phyloP scores from a whole-genome alignment of 2,888 invertebrate genomes.

The Dasypolia templi region DNA sequence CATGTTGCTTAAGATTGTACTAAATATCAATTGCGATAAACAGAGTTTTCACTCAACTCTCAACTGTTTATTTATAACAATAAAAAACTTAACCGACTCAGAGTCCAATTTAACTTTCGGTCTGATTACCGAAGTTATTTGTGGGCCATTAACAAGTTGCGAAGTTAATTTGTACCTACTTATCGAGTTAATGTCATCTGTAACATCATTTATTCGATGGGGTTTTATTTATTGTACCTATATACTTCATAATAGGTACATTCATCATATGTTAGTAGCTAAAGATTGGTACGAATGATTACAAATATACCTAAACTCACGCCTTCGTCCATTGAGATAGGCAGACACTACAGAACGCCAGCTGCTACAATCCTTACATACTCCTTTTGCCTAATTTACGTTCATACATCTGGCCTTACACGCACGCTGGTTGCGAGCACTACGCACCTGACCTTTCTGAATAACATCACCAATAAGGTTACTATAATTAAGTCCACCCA shows the following conservation, averaged over 20 bases:
- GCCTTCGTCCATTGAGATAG: no score
- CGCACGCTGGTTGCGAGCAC: no score
- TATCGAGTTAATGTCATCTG: constrained; percentile 39
- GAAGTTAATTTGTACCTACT: constrained; percentile 51
- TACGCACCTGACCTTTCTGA: no score
- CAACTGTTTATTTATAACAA: constrained; percentile 51
- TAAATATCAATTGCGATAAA: constrained; percentile 9
- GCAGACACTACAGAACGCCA: no score
- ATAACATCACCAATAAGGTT: no score
- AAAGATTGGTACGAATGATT: no score
- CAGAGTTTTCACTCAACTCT: background rate
- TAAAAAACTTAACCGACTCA: constrained; percentile 63
- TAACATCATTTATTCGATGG: constrained; percentile 11
- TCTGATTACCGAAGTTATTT: constrained; percentile 63
- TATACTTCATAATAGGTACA: background rate
- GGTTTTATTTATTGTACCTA: background rate
- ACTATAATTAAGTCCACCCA: no score
- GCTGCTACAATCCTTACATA: no score
- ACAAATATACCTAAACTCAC: no score
- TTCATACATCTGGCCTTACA: no score
- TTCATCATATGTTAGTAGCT: background rate
- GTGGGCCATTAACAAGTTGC: constrained; percentile 51
- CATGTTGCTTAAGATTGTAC: background rate
- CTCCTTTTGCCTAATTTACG: no score
- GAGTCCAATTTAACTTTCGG: constrained; percentile 68